These are phyloP conservation scores for Epirrita christyi DNA, from an alignment of 2,888 invertebrate genomes.

Conservation along the genomic window DNA sequence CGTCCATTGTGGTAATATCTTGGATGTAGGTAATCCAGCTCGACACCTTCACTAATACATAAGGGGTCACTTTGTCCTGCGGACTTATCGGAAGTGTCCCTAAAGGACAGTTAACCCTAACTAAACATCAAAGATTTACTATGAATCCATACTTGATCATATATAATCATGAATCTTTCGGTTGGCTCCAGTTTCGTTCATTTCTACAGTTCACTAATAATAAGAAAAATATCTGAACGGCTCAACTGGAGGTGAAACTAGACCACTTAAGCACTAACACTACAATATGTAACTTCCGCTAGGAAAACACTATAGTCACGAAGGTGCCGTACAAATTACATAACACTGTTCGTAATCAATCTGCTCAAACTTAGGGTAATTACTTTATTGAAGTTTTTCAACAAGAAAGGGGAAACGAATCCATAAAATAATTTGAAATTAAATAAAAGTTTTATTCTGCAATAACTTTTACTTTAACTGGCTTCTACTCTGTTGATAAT, in stretches of 20 bases:
- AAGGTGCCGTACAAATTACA: conserved; percentile 21
- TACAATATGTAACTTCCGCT: conserved; percentile 30
- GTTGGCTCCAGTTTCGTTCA: too few relatives aligned
- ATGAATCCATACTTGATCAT: too few relatives aligned
- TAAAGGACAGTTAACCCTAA: neutral
- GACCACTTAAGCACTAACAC: conserved; percentile 9
- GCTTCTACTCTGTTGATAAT: neutral
- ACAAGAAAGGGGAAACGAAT: conserved; percentile 3
- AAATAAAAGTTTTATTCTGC: conserved; percentile 4
- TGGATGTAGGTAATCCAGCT: too few relatives aligned
- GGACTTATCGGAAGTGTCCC: neutral
- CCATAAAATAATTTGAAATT: neutral
- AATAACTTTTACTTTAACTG: conserved; percentile 7
- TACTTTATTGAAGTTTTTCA: conserved; percentile 14
- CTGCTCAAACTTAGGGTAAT: conserved; percentile 8
- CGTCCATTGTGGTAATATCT: too few relatives aligned
- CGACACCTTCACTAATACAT: neutral
- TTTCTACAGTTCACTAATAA: too few relatives aligned
- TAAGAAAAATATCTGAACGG: neutral
- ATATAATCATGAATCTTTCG: too few relatives aligned
- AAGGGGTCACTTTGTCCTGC: neutral
- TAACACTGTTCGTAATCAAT: conserved; percentile 16
- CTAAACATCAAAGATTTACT: too few relatives aligned
- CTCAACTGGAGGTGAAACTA: conserved; percentile 6
- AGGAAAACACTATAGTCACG: conserved; percentile 29